Conservation (phyloP, 2,113 vertebrate species). For the Nothobranchius kuhntae region DNA sequence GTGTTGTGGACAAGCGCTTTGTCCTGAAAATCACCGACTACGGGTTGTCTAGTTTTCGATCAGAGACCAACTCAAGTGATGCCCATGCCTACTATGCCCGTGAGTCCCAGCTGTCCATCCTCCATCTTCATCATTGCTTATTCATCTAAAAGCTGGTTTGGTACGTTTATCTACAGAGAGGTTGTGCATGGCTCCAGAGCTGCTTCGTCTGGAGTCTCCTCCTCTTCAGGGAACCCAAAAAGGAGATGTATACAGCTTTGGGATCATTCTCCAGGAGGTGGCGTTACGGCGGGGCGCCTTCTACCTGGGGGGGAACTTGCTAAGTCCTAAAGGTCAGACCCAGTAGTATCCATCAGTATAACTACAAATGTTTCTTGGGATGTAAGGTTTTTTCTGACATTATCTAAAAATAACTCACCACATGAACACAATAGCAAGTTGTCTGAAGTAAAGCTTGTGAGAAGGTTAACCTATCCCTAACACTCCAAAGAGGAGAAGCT, state of each 20-base stretch:
- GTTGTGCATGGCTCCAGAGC: conserved; percentile 90
- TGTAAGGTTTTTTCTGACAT: too few species aligned
- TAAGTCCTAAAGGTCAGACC: conserved; percentile 90
- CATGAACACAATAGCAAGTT: too few species aligned
- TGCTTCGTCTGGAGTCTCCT: conserved; percentile 81
- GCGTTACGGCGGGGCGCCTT: conserved; percentile 88
- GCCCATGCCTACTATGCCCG: conserved; percentile 87
- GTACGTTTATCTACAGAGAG: conserved; percentile 76
- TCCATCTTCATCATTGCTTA: not conserved
- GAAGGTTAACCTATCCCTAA: too few species aligned
- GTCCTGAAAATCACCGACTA: conserved; percentile 97
- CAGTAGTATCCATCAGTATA: too few species aligned
- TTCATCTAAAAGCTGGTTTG: not conserved
- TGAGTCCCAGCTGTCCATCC: conserved; percentile 66
- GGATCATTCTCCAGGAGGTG: conserved; percentile 95
- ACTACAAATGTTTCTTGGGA: too few species aligned
- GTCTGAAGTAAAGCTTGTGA: too few species aligned
- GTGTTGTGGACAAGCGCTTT: conserved; percentile 93
- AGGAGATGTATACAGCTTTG: conserved; percentile 92
- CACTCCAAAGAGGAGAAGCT: too few species aligned
- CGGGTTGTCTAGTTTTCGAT: conserved; percentile 87
- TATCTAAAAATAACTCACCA: too few species aligned
- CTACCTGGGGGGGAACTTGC: conserved; percentile 83
- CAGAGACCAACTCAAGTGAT: conserved; percentile 73
- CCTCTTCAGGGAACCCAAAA: conserved; percentile 86